A percentile compares a stretch with the other conserved stretches of the same genome.
Evolutionary conservation across 2,797 vertebrate species (phyloP).

Genomic region (Strix occidentalis): DNA sequence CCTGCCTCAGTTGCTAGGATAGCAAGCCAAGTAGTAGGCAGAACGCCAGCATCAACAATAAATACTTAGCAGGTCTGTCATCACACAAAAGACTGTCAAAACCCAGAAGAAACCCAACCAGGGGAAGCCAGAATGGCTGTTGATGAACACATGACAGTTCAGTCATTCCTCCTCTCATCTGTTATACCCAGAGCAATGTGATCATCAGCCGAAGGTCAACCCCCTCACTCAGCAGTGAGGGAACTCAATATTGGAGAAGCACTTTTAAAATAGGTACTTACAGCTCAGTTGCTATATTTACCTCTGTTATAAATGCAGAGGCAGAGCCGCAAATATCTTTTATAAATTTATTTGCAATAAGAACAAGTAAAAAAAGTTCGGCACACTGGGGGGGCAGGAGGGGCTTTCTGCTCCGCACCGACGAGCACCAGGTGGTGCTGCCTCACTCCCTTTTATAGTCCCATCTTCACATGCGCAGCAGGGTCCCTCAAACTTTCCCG

Average conservation of each 20-base stretch:
- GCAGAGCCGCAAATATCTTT: too few relatives aligned
- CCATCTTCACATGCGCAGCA: too few relatives aligned
- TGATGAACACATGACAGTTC: neutral
- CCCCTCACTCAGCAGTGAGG: neutral
- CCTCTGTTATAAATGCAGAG: neutral
- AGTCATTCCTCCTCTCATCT: neutral
- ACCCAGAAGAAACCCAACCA: neutral
- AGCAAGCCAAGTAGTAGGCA: neutral
- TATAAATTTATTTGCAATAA: too few relatives aligned
- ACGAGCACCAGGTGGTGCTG: too few relatives aligned
- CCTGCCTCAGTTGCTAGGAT: neutral
- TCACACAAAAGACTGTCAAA: neutral
- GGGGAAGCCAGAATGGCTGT: neutral
- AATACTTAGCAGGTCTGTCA: neutral
- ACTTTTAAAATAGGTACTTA: neutral
- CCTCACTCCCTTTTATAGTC: too few relatives aligned
- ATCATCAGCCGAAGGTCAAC: accelerated
- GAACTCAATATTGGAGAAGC: neutral
- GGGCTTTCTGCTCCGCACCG: too few relatives aligned
- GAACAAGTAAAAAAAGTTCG: too few relatives aligned
- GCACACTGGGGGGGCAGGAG: too few relatives aligned
- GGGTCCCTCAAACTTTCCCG: too few relatives aligned
- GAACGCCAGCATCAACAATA: neutral
- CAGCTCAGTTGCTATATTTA: neutral
- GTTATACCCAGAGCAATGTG: accelerated